These are phyloP conservation scores for Mimachlamys varia DNA, from an alignment of 2,888 invertebrate species.

Conservation along the genomic window DNA sequence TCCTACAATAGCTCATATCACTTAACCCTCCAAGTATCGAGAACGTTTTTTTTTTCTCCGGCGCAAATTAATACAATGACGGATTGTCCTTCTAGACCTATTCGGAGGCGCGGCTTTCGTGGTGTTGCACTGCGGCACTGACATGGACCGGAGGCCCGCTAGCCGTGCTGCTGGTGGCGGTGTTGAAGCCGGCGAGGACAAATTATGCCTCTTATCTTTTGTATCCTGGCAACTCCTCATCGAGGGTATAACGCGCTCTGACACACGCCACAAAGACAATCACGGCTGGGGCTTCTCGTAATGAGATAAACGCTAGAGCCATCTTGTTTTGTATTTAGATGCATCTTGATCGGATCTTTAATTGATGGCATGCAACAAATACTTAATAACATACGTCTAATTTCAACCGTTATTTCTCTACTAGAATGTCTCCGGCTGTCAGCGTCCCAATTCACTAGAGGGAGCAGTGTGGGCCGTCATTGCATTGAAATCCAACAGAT, in stretches of 20 bases:
- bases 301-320: constrained; percentile 15
- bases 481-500: background rate
- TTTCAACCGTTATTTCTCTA: background rate
- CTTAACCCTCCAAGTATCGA: constrained; percentile 20
- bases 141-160: constrained; percentile 1
- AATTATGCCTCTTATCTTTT: background rate
- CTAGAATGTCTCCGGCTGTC: background rate
- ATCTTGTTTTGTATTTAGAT: constrained; percentile 4
- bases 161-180: background rate
- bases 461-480: background rate
- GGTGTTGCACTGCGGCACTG: background rate
- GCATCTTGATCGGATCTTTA: background rate
- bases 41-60: background rate
- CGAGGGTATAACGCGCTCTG: background rate
- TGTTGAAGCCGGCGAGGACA: background rate
- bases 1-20: constrained; percentile 34
- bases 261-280: constrained; percentile 26
- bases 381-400: background rate
- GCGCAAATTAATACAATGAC: constrained; percentile 22
- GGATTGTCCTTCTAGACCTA: constrained; percentile 2
- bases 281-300: constrained; percentile 1
- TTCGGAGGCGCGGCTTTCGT: background rate
- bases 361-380: constrained; percentile 4
- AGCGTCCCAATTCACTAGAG: background rate
- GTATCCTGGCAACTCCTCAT: constrained; percentile 18